Evolutionary conservation across 2,113 vertebrate genomes (phyloP), one percentile per base, ranked within the genome.

Genomic region (Spheniscus mendiculus): DNA sequence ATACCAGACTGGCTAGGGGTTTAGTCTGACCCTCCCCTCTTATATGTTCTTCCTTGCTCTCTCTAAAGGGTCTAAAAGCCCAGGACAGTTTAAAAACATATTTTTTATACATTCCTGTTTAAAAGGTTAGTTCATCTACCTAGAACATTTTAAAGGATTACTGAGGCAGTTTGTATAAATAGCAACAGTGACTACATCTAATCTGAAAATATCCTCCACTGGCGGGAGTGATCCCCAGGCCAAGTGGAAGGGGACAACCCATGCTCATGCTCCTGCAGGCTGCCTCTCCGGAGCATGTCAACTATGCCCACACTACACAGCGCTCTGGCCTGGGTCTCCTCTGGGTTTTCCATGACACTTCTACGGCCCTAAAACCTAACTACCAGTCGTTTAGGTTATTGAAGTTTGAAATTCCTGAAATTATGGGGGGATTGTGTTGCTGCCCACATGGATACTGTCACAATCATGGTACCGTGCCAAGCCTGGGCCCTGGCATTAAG

Each of bases 251-350:
- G 7, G 44, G 8, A 50, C 42, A 83, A 32, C 2, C 1, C 0
- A 1, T 6, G 3, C 5, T 47, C 3, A 0, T 53, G 21, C 5
- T 59, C n/a, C n/a, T 56, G 18, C 2, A 2, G 14, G 32, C 44
- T 70, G 62, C 16, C 19, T 4, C 5, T 82, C 45, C 45, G 30
- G 18, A 40, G 11, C 4, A 73, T 17, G 5, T 52, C 40, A 47
- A 0, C 18, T 82, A 8, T 25, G 47, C 16, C 14, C 11, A 47
- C 9, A 7, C 9, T n/a, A 36, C 38, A 25, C 20, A 30, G 40
- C 0, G 0, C 5, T 45, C 26, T 67, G 23, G 44, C 15, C 38
- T 58, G 8, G 2, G 0, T 20, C 4, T 47, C 12, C 11, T 66
- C 30, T 66, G 36, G 4, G 2, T 67, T 90, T 62, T 71, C 38